Evolutionary conservation across 2,797 vertebrate genomes (phyloP), one percentile per base, ranked within the genome.

Genomic region (Oryzias dopingdopingensis): DNA sequence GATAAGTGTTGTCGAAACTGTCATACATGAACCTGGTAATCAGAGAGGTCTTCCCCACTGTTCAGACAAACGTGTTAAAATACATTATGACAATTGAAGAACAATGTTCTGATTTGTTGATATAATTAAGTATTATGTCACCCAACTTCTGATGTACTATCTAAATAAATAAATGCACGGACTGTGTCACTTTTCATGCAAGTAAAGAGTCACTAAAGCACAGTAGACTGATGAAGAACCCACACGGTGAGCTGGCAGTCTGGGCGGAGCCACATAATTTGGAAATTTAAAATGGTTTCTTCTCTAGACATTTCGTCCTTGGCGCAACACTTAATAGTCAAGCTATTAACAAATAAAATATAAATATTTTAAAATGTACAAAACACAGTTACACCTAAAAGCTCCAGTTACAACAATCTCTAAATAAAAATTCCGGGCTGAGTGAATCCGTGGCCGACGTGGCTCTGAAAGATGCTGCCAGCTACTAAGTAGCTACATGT

Each of bases 11-110:
- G 92, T 97, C 95, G 62, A 97, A 97, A 88, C 95, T 97, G 92
- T 97, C 95, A 41, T 97, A 97, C 95, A 97, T 97, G 85, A 97
- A 97, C 84, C 95, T 91, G 51, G 95, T 97, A 88, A 97, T 97
- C 77, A 97, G 93, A 46, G 95, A 97, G 22, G 95, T 97, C 90
- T 97, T 97, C 59, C 95, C 95, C 77, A 96, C 95, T 97, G 91
- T 50, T 84, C 77, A 85, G 71, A 67, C 16, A 83, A 29, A 15
- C 72, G 3, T 20, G 26, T 18, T 14, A 17, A 14, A 1, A 42
- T 20, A 43, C 6, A 2, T 20, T 44, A 2, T 12, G 1, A 32
- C 42, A 2, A 52, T 6, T 37, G 57, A 37, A 0, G 23, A 6
- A 29, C 56, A 23, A 7, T 10, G 5, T 22, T 14, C 20, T 41